A percentile compares a stretch with the other conserved stretches of the same genome.
Conservation (phyloP, 2,113 vertebrate genomes). For the Melozone crissalis region DNA sequence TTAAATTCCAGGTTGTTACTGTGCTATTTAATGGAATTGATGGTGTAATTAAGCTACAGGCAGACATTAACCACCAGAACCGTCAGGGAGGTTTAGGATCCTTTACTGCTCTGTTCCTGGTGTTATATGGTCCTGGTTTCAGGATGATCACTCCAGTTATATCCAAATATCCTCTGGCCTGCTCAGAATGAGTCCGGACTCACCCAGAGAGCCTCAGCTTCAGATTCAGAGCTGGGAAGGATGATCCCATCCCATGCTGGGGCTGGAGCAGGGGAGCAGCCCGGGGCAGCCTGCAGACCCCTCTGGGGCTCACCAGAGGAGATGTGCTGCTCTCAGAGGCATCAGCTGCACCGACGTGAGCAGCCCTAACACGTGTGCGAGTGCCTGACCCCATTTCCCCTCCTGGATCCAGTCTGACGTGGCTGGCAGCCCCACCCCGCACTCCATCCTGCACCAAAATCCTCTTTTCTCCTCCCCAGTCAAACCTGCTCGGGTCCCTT, state of each 20-base stretch:
- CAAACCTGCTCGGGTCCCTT: no score
- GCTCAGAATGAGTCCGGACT: rapidly evolving
- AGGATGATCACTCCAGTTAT: not conserved
- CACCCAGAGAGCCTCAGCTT: rapidly evolving
- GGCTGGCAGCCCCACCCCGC: no score
- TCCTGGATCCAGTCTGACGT: no score
- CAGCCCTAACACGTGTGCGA: no score
- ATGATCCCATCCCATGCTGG: not conserved
- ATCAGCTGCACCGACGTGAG: no score
- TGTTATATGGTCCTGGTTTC: not conserved
- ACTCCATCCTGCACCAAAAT: no score
- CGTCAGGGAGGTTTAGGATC: slow-evolving; percentile 32
- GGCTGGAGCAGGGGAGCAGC: not conserved
- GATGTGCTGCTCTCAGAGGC: no score
- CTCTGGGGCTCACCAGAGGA: no score
- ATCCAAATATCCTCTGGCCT: not conserved
- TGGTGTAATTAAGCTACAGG: not conserved
- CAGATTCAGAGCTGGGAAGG: rapidly evolving
- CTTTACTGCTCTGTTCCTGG: not conserved
- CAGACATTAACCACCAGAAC: slow-evolving; percentile 26
- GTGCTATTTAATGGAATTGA: not conserved
- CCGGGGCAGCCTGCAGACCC: no score
- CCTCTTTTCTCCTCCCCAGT: no score
- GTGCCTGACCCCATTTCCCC: no score
- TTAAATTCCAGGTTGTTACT: slow-evolving; percentile 14